Evolutionary conservation across 2,113 vertebrate species (phyloP), one percentile per base, ranked within the genome.

Genomic region (Narcine bancroftii): DNA sequence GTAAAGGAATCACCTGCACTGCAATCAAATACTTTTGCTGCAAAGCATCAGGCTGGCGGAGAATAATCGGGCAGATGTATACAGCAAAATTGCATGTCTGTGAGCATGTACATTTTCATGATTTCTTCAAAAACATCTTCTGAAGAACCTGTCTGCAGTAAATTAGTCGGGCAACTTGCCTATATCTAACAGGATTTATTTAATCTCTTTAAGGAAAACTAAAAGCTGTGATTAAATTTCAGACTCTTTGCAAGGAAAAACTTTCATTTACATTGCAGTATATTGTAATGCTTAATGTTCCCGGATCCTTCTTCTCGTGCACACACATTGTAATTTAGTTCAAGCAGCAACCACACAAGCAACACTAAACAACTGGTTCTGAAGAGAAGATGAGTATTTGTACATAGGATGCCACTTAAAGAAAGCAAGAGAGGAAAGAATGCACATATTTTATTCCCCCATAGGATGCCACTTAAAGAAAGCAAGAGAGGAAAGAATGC

Each of bases 71-170:
- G 24, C 39, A 91, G 39, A 71, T 47, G 65, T 47, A 91, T 13
- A 17, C 24, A 33, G 89, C n/a, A 47, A 69, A 91, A 69, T 0
- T 91, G 63, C 24, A 47, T 24, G 9, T 24, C 65, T n/a, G 66
- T 45, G 63, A 42, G 39, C 33, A 36, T 91, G 60, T 91, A 69
- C 24, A 47, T 24, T 89, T n/a, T 66, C 36, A 89, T 42, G 60
- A 89, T 36, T 66, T 65, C 56, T 89, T 47, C 39, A 91, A 91
- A 91, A 91, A 71, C 69, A 71, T 60, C 15, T 71, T 91, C 36
- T 91, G 42, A 66, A 89, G 39, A 1, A 5, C n/a, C 42, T 13
- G 13, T 33, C n/a, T 91, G 65, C 26, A 69, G 63, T 53, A 42
- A 69, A 91, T 42, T 47, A 69, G 71, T 33, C 45, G 63, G 5